Evolutionary conservation across 2,797 vertebrate species (phyloP), one percentile per base, ranked within the genome.

Genomic region (Darevskia mixta): DNA sequence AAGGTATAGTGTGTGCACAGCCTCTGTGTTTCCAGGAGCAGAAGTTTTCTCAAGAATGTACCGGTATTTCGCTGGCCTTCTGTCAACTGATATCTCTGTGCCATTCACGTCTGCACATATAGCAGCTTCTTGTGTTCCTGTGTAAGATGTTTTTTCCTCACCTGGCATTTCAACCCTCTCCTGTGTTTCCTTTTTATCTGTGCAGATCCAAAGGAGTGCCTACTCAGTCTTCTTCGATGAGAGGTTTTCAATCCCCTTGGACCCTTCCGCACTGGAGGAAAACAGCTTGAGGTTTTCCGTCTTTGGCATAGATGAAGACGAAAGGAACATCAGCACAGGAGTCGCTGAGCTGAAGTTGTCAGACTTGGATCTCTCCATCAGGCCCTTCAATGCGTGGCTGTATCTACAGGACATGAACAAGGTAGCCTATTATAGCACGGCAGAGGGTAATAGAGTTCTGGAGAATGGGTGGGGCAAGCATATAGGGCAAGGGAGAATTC

Each of bases 371-470:
- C 97, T 99, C 89, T 96, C 96, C 8, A 75, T 96, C 67, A 97
- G 98, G 10, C 98, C 99, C 23, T 99, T 99, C 96, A 98, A 96
- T 0, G 98, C 98, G 91, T 99, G 99, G 99, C 98, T 99, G 32
- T 99, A 99, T 96, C 96, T 99, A 38, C 99, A 99, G 93, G 99
- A 99, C 90, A 97, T 97, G 91, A 99, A 98, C 93, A 99, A 98
- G 98, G 99, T 98, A 73, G 69, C 79, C 0, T 27, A 49, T 55
- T 55, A 13, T 55, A 29, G 8, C 20, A 25, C 27, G 67, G 67
- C 67, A 69, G 67, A 69, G 67, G 29, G 8, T 8, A 69, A 29
- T 29, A 25, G 23, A 29, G 67, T 25, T 69, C 27, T 8, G 67
- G 67, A 55, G 49, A 55, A 29, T 69, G 67, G 20, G 67, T 69